Percentiles rank a stretch among this genome's conserved stretches.
phyloP scores from a whole-genome alignment of 2,797 vertebrate genomes.

The Hipposideros larvatus region DNA sequence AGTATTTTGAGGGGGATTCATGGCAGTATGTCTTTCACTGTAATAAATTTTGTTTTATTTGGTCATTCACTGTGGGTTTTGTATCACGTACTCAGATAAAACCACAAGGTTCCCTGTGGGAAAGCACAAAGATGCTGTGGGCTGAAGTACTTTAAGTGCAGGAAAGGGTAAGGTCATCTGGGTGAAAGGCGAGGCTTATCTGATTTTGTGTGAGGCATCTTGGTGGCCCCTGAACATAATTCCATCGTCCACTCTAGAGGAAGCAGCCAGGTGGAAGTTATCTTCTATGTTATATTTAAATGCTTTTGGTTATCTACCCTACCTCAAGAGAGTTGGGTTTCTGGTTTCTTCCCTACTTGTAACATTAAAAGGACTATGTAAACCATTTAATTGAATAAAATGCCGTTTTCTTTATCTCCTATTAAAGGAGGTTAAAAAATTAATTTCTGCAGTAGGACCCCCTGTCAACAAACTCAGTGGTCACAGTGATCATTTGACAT shows the following conservation, averaged over 20 bases:
- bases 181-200: not conserved
- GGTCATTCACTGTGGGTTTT: no score
- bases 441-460: not conserved
- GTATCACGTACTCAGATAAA: not conserved
- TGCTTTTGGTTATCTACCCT: not conserved
- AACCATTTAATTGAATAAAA: not conserved
- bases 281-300: not conserved
- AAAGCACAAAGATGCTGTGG: not conserved
- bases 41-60: no score
- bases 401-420: not conserved
- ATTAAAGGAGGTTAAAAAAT: not conserved
- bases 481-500: not conserved
- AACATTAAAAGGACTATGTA: not conserved
- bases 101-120: not conserved
- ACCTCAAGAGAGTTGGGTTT: not conserved
- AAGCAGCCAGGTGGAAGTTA: not conserved
- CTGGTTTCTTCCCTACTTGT: not conserved
- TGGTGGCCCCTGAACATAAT: not conserved
- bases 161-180: not conserved
- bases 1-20: no score
- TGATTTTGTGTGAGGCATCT: not conserved
- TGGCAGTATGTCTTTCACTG: no score
- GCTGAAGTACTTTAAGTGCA: not conserved
- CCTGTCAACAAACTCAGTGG: not conserved
- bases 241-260: not conserved